These are phyloP conservation scores for Lasioglossum lativentre DNA, from an alignment of 2,888 invertebrate genomes.

Conservation along the genomic window DNA sequence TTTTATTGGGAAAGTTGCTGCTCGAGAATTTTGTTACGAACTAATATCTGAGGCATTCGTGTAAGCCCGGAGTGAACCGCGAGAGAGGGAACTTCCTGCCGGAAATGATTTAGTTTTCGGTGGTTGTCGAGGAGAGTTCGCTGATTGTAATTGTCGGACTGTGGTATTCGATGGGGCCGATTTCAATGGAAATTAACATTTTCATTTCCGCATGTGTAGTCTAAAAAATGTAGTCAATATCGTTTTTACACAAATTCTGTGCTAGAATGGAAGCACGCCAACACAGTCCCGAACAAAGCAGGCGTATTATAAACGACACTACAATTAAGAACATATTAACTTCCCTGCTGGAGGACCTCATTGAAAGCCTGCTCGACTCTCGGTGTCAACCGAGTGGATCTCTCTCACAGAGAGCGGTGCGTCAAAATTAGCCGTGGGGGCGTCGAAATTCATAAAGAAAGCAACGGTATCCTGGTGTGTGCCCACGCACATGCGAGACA, in stretches of 20 bases:
- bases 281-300: background rate
- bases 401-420: background rate
- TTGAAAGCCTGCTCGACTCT: background rate
- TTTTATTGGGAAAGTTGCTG: constrained; percentile 59
- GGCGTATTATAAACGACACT: background rate
- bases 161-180: background rate
- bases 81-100: constrained; percentile 28
- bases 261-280: background rate
- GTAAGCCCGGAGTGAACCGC: constrained; percentile 41
- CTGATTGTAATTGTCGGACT: background rate
- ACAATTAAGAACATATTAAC: background rate
- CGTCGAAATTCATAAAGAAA: constrained; percentile 27
- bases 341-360: background rate
- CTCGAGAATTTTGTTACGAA: constrained; percentile 58
- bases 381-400: background rate
- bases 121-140: background rate
- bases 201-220: background rate
- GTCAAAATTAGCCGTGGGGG: constrained; percentile 22
- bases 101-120: constrained; percentile 40
- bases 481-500: constrained; percentile 24
- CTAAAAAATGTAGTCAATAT: too few species aligned
- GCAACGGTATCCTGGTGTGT: constrained; percentile 3
- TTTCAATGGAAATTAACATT: background rate
- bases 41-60: constrained; percentile 58
- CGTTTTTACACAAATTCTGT: background rate